Evolutionary conservation across 2,113 vertebrate species (phyloP).

Genomic region (Apaloderma vittatum): DNA sequence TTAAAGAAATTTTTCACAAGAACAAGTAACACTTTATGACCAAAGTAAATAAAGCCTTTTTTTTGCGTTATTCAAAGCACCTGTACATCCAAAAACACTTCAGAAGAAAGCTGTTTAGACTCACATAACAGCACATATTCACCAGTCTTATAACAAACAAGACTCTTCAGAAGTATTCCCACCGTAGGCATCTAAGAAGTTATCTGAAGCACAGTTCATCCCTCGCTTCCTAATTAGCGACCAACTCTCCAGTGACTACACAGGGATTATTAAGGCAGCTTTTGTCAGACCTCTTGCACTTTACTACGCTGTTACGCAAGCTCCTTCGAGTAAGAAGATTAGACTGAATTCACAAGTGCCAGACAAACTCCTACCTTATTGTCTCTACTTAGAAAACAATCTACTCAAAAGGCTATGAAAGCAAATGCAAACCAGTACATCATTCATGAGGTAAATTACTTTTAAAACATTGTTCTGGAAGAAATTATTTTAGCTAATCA

Average conservation of each 20-base stretch:
- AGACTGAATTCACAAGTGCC: not conserved
- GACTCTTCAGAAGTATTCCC: not conserved
- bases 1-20: not conserved
- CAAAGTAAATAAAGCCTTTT: not conserved
- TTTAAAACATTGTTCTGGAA: not conserved
- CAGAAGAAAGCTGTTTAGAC: not conserved
- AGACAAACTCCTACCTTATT: not conserved
- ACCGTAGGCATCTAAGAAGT: not conserved
- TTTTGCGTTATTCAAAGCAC: not conserved
- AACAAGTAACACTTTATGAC: not conserved
- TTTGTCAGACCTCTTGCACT: not conserved
- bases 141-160: not conserved
- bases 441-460: not conserved
- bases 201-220: not conserved
- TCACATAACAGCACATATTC: not conserved
- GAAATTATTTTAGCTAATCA: not conserved
- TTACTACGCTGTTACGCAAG: not conserved
- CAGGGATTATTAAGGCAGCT: not conserved
- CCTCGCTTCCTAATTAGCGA: not conserved
- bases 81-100: not conserved
- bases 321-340: not conserved
- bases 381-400: not conserved
- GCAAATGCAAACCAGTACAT: not conserved
- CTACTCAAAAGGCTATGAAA: not conserved
- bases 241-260: not conserved